These are phyloP conservation scores for Timema cristinae DNA, from an alignment of 2,888 invertebrate genomes.

Conservation along the genomic window DNA sequence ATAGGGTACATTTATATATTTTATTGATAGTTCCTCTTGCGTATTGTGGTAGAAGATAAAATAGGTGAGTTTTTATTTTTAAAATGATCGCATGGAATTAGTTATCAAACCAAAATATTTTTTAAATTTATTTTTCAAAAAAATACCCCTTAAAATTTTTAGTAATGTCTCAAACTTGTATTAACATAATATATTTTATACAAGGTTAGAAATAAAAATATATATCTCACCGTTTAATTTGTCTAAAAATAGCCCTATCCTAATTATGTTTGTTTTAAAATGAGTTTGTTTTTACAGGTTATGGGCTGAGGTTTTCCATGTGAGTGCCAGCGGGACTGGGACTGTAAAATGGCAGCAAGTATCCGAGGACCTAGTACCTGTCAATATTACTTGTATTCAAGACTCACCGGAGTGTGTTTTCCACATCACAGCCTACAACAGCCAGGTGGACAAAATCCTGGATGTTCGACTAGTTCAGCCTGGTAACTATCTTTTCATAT, in stretches of 20 bases:
- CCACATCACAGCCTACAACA: conserved; percentile 98
- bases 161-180: no score
- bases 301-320: conserved; percentile 99
- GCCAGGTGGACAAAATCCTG: conserved; percentile 97
- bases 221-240: no score
- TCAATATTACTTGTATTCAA: conserved; percentile 96
- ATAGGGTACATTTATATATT: no score
- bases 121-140: no score
- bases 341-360: conserved; percentile 97
- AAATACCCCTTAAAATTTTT: no score
- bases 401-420: conserved; percentile 96
- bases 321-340: conserved; percentile 87
- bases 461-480: conserved; percentile 96
- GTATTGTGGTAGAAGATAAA: no score
- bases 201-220: no score
- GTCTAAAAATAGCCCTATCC: background rate
- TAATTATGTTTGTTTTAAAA: background rate
- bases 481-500: conserved; percentile 54
- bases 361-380: conserved; percentile 96
- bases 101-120: no score
- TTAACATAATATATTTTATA: conserved; percentile 2
- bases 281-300: conserved; percentile 58
- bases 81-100: no score
- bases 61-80: no score
- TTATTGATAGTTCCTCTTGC: no score